phyloP scores from a whole-genome alignment of 1,140 invertebrate genomes.

The Belonocnema kinseyi region DNA sequence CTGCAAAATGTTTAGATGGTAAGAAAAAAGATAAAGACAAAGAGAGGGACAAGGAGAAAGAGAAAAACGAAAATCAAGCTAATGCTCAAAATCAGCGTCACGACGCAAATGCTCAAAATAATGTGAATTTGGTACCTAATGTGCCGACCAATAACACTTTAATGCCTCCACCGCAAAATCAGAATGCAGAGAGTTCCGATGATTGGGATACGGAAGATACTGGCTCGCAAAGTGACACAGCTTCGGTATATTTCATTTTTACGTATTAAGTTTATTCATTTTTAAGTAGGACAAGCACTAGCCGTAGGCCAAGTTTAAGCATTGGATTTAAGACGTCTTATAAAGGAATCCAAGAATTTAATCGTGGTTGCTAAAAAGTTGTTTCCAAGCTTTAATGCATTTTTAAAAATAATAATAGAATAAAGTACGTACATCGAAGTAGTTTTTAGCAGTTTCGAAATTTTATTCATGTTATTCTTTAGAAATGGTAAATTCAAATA shows the following conservation, averaged over 20 bases:
- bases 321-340: too few species aligned
- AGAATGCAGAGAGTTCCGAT: slow-evolving; percentile 68
- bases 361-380: too few species aligned
- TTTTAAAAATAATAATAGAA: too few species aligned
- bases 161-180: slow-evolving; percentile 57
- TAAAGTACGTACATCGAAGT: too few species aligned
- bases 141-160: slow-evolving; percentile 53
- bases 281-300: background rate
- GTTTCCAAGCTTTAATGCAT: too few species aligned
- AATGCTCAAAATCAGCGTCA: slow-evolving; percentile 52
- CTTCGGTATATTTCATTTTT: slow-evolving; percentile 60
- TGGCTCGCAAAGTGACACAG: slow-evolving; percentile 69
- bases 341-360: too few species aligned
- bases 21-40: slow-evolving; percentile 54
- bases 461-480: too few species aligned
- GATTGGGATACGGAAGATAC: slow-evolving; percentile 76
- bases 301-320: too few species aligned
- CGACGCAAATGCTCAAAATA: slow-evolving; percentile 52
- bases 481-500: too few species aligned
- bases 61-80: slow-evolving; percentile 51
- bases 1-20: slow-evolving; percentile 57
- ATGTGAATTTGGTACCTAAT: slow-evolving; percentile 44
- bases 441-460: too few species aligned
- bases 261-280: slow-evolving; percentile 31
- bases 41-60: slow-evolving; percentile 50